These are phyloP conservation scores for Conus ventricosus DNA, from an alignment of 1,140 invertebrate genomes.

Conservation along the genomic window DNA sequence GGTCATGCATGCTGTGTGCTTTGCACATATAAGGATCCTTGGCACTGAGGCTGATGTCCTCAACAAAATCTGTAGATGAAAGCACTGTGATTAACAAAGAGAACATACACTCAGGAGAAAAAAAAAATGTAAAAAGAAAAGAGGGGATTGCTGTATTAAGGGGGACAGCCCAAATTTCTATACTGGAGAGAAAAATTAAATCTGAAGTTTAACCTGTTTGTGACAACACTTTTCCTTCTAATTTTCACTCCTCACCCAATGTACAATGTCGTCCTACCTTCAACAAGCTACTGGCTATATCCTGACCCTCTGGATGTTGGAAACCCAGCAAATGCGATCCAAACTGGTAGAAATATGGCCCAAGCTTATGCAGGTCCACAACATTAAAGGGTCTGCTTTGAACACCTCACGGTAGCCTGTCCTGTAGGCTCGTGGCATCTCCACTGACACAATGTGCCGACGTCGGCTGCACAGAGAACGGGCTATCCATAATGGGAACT, in stretches of 20 bases:
- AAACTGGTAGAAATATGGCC: conserved; percentile 87
- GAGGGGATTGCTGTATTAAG: too few relatives aligned
- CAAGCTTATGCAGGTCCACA: conserved; percentile 86
- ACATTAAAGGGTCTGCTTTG: conserved; percentile 85
- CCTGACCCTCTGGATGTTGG: conserved; percentile 79
- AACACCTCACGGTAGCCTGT: conserved; percentile 88
- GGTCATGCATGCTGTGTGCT: too few relatives aligned
- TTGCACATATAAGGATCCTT: too few relatives aligned
- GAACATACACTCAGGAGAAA: too few relatives aligned
- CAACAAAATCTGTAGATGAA: too few relatives aligned
- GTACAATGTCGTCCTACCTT: conserved; percentile 77
- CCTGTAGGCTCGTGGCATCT: conserved; percentile 85
- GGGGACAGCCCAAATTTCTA: too few relatives aligned
- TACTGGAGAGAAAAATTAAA: too few relatives aligned
- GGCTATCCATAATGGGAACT: conserved; percentile 81
- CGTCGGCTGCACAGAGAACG: conserved; percentile 72
- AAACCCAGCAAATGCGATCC: conserved; percentile 83
- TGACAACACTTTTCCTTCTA: too few relatives aligned
- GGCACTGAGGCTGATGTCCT: too few relatives aligned
- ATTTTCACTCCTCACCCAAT: neutral
- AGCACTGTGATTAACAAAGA: too few relatives aligned
- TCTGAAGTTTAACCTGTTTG: too few relatives aligned
- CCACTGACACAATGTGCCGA: conserved; percentile 79
- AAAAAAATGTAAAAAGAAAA: too few relatives aligned
- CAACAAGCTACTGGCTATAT: conserved; percentile 80